Base-by-base conservation (phyloP, 2,888 invertebrate genomes). In the Habroteleia sp. region DNA sequence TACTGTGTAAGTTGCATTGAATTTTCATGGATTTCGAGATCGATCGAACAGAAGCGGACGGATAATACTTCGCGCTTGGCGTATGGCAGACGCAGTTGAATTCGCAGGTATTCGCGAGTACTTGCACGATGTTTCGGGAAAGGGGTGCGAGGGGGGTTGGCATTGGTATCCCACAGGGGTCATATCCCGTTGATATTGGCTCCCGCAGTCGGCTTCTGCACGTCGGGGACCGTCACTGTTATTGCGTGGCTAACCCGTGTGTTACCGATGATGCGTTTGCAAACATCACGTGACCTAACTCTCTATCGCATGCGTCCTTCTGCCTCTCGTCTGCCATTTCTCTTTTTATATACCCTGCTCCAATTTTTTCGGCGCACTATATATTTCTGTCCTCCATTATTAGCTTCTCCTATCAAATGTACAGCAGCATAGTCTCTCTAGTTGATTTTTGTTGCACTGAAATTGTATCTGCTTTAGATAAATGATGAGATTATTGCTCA, bases 101-200 rank as follows among this genome's bases (percentile, higher is more conserved):
- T 50, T 62, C 56, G 44, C 62, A 50, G 66, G 62, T 72, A 68
- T 72, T 65, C 63, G 50, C 56, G 54, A 50, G 37, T 60, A 46
- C 60, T 60, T 60, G 39, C 10, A 13, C 8, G 50, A 48, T 44
- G n/a, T 14, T 41, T 39, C 10, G 44, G 58, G 52, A 41, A 46
- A 46, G 63, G 44, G 56, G 60, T 27, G 50, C 46, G 25, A 48
- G 25, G 20, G 65, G 44, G 44, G 16, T 58, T 42, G 48, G 66
- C 27, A 71, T 25, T 16, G 37, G 68, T 27, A 76, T 80, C 84
- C 82, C 84, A 68, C 39, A 74, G 81, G 84, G 80, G 80, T 79
- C 83, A 83, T 83, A 80, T 79, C 77, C 82, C 79, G 81, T 76
- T 83, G 82, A 84, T 84, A 84, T 83, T 84, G 83, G 82, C 81